Conservation (phyloP, 2,113 vertebrate species). For the Ptilorrhoa leucosticta region DNA sequence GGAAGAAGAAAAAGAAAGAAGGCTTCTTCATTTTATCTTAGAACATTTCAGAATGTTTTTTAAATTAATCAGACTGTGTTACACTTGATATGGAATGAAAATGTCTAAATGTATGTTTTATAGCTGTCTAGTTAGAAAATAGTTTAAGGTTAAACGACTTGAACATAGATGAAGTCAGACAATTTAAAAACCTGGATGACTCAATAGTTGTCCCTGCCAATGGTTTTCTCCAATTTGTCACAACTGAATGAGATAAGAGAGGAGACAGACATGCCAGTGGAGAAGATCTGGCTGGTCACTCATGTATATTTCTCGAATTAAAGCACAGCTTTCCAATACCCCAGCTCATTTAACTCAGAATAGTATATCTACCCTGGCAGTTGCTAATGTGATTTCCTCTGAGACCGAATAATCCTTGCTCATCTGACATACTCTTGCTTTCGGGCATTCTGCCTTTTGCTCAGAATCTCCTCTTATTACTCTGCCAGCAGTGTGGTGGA, state of each 20-base stretch:
- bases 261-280: not conserved
- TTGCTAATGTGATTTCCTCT: not conserved
- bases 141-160: not conserved
- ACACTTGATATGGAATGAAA: not conserved
- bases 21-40: not conserved
- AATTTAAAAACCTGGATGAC: not conserved
- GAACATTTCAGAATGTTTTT: not conserved
- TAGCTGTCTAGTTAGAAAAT: not conserved
- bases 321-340: not conserved
- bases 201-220: not conserved
- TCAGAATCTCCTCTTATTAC: not conserved
- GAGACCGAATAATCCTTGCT: not conserved
- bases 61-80: not conserved
- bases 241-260: not conserved
- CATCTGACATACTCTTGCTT: not conserved
- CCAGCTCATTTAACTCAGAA: conserved; percentile 5
- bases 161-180: not conserved
- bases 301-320: not conserved
- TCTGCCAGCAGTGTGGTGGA: not conserved
- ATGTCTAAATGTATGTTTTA: not conserved
- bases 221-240: not conserved
- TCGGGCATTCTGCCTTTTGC: not conserved
- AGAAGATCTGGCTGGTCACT: not conserved
- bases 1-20: too few relatives aligned
- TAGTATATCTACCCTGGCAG: not conserved